A percentile compares a stretch with the other conserved stretches of the same genome.
phyloP scores from a whole-genome alignment of 2,888 invertebrate species.

The Drosophila vallismaia region DNA sequence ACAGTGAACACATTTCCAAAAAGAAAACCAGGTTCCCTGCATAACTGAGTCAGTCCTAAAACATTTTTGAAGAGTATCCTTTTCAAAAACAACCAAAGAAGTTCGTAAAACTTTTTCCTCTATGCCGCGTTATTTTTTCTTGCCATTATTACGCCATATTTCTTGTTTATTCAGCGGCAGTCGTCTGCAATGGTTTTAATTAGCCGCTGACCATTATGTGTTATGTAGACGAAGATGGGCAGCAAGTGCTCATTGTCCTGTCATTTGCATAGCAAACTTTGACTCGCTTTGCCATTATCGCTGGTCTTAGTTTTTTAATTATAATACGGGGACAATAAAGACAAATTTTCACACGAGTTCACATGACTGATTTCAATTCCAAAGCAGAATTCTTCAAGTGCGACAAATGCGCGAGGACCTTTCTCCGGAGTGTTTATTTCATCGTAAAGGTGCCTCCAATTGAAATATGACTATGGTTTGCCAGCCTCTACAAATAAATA shows the following conservation, averaged over 20 bases:
- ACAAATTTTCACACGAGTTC: conserved; percentile 80
- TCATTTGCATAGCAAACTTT: conserved; percentile 83
- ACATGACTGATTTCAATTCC: conserved; percentile 67
- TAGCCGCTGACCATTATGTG: conserved; percentile 67
- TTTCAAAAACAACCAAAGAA: conserved; percentile 50
- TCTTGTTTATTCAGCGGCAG: conserved; percentile 66
- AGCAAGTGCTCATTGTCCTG: conserved; percentile 73
- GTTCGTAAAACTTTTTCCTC: conserved; percentile 41
- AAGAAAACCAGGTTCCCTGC: neutral
- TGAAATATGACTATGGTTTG: conserved; percentile 1
- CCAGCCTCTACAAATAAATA: conserved; percentile 13
- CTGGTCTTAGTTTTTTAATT: conserved; percentile 75
- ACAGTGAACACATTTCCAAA: conserved; percentile 51
- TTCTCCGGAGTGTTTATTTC: conserved; percentile 1
- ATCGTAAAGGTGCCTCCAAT: neutral
- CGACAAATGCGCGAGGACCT: conserved; percentile 33
- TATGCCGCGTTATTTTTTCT: conserved; percentile 24
- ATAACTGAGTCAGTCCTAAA: conserved; percentile 10
- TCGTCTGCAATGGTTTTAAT: conserved; percentile 76
- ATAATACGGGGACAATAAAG: conserved; percentile 61
- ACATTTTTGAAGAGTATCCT: conserved; percentile 51
- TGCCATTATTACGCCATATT: conserved; percentile 62
- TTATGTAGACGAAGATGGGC: conserved; percentile 56
- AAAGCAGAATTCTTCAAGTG: conserved; percentile 6
- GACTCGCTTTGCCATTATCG: conserved; percentile 57